These are phyloP conservation scores for Cervus canadensis DNA, from an alignment of 2,113 vertebrate genomes.

Conservation along the genomic window DNA sequence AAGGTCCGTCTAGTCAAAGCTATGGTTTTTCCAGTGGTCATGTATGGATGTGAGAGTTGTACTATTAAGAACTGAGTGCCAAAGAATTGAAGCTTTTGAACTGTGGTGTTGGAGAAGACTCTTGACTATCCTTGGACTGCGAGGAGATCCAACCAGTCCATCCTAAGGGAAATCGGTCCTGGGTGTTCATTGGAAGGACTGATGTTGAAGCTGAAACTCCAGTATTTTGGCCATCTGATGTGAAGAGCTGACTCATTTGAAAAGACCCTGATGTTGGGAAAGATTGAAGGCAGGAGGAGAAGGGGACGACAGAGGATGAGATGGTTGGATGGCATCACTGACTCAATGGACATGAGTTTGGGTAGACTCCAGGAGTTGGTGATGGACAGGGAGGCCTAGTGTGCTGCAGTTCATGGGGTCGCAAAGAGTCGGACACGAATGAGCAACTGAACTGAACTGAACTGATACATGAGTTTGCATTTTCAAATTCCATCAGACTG, in stretches of 20 bases:
- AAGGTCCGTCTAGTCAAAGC: neutral
- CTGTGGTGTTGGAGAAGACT: neutral
- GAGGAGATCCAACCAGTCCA: neutral
- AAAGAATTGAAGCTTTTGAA: neutral
- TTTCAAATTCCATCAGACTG: neutral
- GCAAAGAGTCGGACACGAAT: neutral
- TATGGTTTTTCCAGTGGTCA: neutral
- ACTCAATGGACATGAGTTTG: neutral
- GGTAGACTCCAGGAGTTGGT: neutral
- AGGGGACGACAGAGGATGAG: neutral
- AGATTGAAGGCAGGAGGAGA: neutral
- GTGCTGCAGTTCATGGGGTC: neutral
- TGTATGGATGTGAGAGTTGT: neutral
- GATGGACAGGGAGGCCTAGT: neutral
- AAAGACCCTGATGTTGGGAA: neutral
- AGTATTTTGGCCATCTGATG: neutral
- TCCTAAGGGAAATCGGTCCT: neutral
- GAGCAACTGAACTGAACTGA: neutral
- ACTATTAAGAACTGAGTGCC: fast-evolving
- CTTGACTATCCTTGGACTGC: neutral
- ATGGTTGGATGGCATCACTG: neutral
- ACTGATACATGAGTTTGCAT: neutral
- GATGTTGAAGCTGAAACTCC: neutral
- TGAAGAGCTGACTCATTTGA: neutral
- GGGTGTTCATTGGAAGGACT: neutral